Conservation (phyloP, 2,113 vertebrate species). For the Otolemur garnettii region DNA sequence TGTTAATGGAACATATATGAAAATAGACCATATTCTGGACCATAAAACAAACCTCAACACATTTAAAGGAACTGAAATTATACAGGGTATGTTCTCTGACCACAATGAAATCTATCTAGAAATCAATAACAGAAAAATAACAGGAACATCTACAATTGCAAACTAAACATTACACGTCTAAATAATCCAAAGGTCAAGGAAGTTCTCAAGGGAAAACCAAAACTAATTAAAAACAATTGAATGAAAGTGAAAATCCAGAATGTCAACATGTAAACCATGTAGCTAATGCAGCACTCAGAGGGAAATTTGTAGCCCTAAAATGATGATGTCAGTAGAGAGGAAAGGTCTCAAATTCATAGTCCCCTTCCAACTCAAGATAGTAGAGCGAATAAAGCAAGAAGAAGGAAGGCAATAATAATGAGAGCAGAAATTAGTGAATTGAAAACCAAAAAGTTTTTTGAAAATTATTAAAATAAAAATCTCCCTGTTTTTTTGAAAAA, state of each 20-base stretch:
- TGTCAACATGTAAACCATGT: background rate
- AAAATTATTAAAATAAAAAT: background rate
- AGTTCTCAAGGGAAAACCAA: background rate
- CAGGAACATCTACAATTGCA: background rate
- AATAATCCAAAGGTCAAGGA: background rate
- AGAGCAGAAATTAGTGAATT: background rate
- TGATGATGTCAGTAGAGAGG: background rate
- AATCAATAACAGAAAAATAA: background rate
- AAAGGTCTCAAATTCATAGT: background rate
- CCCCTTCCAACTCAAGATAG: background rate
- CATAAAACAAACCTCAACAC: background rate
- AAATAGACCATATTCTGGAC: background rate
- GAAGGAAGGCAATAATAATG: background rate
- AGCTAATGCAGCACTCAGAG: background rate
- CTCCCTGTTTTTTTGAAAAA: background rate
- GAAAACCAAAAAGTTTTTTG: background rate
- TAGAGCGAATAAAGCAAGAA: background rate
- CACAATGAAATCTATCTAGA: background rate
- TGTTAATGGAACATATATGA: background rate
- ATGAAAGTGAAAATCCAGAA: background rate
- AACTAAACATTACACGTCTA: background rate
- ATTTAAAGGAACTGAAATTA: background rate
- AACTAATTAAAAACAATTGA: background rate
- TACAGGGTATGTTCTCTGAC: background rate
- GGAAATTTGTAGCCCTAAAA: background rate